These are phyloP conservation scores for Athalia cordata DNA, from an alignment of 2,888 invertebrate species.

Conservation along the genomic window DNA sequence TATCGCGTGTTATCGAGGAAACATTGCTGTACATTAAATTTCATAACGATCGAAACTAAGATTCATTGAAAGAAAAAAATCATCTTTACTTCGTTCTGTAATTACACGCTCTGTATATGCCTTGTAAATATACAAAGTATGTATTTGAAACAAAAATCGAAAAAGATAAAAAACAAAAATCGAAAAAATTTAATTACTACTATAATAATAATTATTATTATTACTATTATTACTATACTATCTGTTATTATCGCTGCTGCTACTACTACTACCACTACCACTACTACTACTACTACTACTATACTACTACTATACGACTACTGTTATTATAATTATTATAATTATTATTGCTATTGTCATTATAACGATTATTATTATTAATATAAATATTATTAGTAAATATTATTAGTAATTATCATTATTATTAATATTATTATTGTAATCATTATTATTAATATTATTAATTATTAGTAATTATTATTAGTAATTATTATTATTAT, in stretches of 20 bases:
- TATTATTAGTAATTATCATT: constrained; percentile 1
- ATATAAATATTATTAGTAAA: constrained; percentile 16
- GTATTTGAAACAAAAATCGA: constrained; percentile 8
- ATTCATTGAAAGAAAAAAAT: constrained; percentile 32
- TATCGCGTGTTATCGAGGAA: constrained; percentile 1
- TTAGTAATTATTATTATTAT: constrained; percentile 15
- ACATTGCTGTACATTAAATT: background rate
- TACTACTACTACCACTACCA: constrained; percentile 21
- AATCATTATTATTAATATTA: constrained; percentile 34
- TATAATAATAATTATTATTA: constrained; percentile 30
- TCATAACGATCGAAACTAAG: constrained; percentile 48
- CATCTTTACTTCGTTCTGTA: constrained; percentile 16
- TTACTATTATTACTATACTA: constrained; percentile 12
- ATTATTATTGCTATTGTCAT: background rate
- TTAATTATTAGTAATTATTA: constrained; percentile 10
- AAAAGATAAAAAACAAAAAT: constrained; percentile 2
- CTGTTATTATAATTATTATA: constrained; percentile 2
- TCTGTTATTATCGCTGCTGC: constrained; percentile 10
- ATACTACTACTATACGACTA: constrained; percentile 18
- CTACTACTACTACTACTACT: constrained; percentile 8
- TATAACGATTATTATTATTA: constrained; percentile 13
- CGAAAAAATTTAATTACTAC: constrained; percentile 37
- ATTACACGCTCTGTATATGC: constrained; percentile 69
- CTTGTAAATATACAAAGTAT: constrained; percentile 70
- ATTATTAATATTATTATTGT: constrained; percentile 36